Evolutionary conservation across 2,797 vertebrate genomes (phyloP), one percentile per base, ranked within the genome.

Genomic region (Kryptolebias ocellatus): DNA sequence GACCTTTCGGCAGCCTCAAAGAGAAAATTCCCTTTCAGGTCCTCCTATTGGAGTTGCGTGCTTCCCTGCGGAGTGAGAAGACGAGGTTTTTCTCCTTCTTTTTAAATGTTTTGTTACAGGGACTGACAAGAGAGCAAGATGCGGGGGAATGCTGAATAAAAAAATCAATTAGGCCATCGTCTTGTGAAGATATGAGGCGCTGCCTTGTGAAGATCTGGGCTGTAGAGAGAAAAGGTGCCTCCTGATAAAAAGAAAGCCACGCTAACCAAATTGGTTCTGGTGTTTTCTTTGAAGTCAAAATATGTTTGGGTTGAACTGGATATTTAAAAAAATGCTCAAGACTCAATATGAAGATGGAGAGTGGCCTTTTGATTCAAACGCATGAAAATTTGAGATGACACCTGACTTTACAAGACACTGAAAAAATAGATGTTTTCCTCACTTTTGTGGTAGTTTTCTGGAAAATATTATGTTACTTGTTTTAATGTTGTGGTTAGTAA

Each of bases 81-180:
- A 92, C 80, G 53, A 73, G 46, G 73, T 84, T 90, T 90, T 88
- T 27, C 49, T 2, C 20, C 11, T 45, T 70, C 87, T 79, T 90
- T 91, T 82, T 82, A 83, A 92, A 90, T 88, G 93, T 94, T 94
- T 70, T 91, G 91, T 92, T 92, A 87, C 87, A 90, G 80, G 83
- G 78, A 84, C 66, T 77, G 89, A 92, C 91, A 92, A 93, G 87
- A 93, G 92, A 91, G 91, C 82, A 55, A 91, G 81, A 88, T 90
- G 86, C 78, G 58, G 87, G 86, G 84, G 86, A 87, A 94, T 90
- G 92, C 89, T 94, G 91, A 95, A 94, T 92, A 70, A 72, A 90
- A 93, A 94, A 95, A 94, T 95, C 94, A 94, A 95, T 95, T 95
- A 94, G 93, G 92, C 92, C 90, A 93, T 85, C 92, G 93, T 88